Evolutionary conservation across 2,888 invertebrate genomes (phyloP).

Genomic region (Clepsis dumicolana): DNA sequence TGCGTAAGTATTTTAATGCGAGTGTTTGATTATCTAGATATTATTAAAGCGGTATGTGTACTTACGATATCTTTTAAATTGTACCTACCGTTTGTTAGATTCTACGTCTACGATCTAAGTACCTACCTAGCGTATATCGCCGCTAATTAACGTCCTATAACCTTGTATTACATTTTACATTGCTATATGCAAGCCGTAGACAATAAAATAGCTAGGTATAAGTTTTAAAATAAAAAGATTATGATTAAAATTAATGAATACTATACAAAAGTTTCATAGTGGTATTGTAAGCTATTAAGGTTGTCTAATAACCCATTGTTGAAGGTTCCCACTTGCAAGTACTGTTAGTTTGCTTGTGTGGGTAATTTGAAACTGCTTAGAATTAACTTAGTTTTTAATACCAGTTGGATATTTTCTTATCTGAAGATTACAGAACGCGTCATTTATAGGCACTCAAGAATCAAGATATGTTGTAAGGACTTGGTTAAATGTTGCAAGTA

Average conservation of each 20-base stretch:
- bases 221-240: not conserved
- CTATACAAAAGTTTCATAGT: not conserved
- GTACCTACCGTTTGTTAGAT: not conserved
- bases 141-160: not conserved
- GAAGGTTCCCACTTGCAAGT: slow-evolving; percentile 16
- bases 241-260: not conserved
- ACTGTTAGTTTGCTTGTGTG: slow-evolving; percentile 2
- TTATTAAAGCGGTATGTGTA: not conserved
- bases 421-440: not conserved
- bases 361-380: slow-evolving; percentile 1
- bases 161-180: slow-evolving; percentile 5
- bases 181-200: not conserved
- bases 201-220: not conserved
- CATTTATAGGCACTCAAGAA: not conserved
- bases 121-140: not conserved
- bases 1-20: not conserved
- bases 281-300: not conserved
- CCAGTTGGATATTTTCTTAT: slow-evolving; percentile 3
- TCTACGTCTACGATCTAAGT: slow-evolving; percentile 1
- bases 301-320: slow-evolving; percentile 30
- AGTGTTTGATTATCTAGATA: not conserved
- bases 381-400: slow-evolving; percentile 1
- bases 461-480: not conserved
- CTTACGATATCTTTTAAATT: not conserved
- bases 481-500: not conserved